These are phyloP conservation scores for Agrenia bidenticulata DNA, from an alignment of 2,888 invertebrate species.

Conservation along the genomic window DNA sequence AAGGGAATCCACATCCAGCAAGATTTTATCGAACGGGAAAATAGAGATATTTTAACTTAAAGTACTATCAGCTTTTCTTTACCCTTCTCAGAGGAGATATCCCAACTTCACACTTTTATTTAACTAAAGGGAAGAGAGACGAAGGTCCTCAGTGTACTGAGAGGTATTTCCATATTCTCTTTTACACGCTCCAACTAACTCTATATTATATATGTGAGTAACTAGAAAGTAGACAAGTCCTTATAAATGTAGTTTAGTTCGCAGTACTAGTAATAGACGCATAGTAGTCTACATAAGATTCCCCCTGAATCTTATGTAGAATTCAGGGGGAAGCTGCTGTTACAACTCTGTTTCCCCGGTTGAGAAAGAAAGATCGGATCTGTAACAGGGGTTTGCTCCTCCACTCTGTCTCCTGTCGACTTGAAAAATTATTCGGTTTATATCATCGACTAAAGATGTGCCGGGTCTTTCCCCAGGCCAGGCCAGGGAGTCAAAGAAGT, in stretches of 20 bases:
- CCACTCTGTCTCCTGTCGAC: constrained; percentile 43
- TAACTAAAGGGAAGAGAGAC: too few relatives aligned
- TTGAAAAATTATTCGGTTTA: constrained; percentile 46
- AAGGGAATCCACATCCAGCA: constrained; percentile 19
- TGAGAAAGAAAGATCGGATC: constrained; percentile 32
- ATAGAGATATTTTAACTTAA: constrained; percentile 14
- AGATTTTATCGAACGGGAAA: constrained; percentile 13
- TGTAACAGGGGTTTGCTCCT: constrained; percentile 38
- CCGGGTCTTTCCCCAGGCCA: constrained; percentile 26
- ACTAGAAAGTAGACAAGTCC: too few relatives aligned
- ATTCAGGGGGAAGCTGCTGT: not conserved
- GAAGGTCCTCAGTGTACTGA: too few relatives aligned
- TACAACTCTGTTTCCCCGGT: constrained; percentile 12
- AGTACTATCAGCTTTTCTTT: not conserved
- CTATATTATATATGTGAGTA: too few relatives aligned
- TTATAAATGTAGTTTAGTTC: too few relatives aligned
- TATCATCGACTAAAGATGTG: constrained; percentile 46
- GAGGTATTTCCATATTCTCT: too few relatives aligned
- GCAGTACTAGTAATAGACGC: too few relatives aligned
- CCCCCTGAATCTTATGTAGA: too few relatives aligned
- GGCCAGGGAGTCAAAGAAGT: not conserved
- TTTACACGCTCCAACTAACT: too few relatives aligned
- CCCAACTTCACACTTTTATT: constrained; percentile 15
- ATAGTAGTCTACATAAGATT: too few relatives aligned
- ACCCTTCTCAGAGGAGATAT: too few relatives aligned